Base-by-base conservation (phyloP, 2,797 vertebrate genomes). In the Lepus oiostolus region DNA sequence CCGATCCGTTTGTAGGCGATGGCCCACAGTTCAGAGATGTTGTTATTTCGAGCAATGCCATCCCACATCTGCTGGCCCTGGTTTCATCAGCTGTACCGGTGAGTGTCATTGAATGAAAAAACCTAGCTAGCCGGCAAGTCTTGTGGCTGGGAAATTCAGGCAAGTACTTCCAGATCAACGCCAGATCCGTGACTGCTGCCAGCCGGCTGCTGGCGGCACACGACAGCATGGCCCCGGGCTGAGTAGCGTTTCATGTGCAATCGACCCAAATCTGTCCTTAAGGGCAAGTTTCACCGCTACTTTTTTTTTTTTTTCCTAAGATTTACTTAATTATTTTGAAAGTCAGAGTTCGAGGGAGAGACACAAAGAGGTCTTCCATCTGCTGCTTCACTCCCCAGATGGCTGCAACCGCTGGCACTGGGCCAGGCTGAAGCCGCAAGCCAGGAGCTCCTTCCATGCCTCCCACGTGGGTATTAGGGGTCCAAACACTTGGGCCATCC, bases 41-140 rank as follows among this genome's bases (percentile, higher is more conserved):
- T 68, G 94, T 99, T 90, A 99, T 99, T 81, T 98, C 98, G 0
- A 98, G 98, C 67, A 97, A 98, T 24, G 98, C 98, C 17, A 97
- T 99, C 65, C 99, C 99, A 63, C 98, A 98, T 1, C 97, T 99
- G 95, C 95, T 99, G 80, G 96, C 98, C 77, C 98, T 99, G 60
- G 98, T 99, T 84, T 98, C 97, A 1, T 99, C 99, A 30, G 97
- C 97, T 77, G 98, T 98, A 58, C 99, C 99, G 68, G 99, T 99
- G 98, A 98, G 99, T 98, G 72, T 89, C 28, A 75, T 95, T 68
- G 70, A 58, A 79, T 58, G 35, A 81, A 52, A 70, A 72, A 54
- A 74, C 21, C 35, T 72, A 30, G 35, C 42, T 67, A 21, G 26
- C 26, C n/a, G 30, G 63, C n/a, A 81, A 2, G 35, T 75, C 26